phyloP scores from a whole-genome alignment of 2,888 invertebrate species.

The Slavum lentiscoides region DNA sequence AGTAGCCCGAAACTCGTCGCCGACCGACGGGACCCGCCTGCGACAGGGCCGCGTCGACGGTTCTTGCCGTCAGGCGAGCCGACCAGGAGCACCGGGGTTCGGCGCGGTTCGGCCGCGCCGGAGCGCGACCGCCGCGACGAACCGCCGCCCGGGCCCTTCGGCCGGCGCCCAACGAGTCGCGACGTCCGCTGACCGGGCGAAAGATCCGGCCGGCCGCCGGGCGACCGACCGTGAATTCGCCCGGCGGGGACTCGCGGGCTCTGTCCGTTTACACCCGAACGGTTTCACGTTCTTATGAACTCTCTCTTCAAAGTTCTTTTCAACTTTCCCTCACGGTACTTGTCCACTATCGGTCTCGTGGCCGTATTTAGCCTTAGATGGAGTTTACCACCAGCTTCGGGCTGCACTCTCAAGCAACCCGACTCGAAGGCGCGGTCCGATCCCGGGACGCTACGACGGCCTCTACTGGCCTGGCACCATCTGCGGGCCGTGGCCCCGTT shows the following conservation, averaged over 20 bases:
- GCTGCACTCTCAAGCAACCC: conserved; percentile 59
- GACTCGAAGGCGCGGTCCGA: conserved; percentile 60
- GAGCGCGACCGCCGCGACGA: conserved; percentile 26
- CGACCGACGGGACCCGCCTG: conserved; percentile 57
- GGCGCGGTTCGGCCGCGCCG: neutral
- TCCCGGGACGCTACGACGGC: conserved; percentile 56
- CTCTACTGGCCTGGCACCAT: conserved; percentile 61
- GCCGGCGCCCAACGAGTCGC: conserved; percentile 53
- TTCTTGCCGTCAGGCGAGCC: conserved; percentile 58
- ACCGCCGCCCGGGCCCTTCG: conserved; percentile 29
- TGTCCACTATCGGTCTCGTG: too few relatives aligned
- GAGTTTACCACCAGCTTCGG: too few relatives aligned
- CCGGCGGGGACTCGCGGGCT: conserved; percentile 57
- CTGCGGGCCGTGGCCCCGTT: conserved; percentile 59
- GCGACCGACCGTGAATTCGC: conserved; percentile 58
- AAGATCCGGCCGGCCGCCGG: conserved; percentile 19
- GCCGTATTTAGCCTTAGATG: too few relatives aligned
- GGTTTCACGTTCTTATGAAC: conserved; percentile 64
- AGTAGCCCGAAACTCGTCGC: too few relatives aligned
- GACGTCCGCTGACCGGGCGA: conserved; percentile 48
- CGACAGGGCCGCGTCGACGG: conserved; percentile 57
- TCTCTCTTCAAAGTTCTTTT: conserved; percentile 56
- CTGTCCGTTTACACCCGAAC: conserved; percentile 63
- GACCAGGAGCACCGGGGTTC: conserved; percentile 27
- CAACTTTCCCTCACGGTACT: too few relatives aligned